These are phyloP conservation scores for Tanytarsus gracilentus DNA, from an alignment of 2,888 invertebrate genomes.

Conservation along the genomic window DNA sequence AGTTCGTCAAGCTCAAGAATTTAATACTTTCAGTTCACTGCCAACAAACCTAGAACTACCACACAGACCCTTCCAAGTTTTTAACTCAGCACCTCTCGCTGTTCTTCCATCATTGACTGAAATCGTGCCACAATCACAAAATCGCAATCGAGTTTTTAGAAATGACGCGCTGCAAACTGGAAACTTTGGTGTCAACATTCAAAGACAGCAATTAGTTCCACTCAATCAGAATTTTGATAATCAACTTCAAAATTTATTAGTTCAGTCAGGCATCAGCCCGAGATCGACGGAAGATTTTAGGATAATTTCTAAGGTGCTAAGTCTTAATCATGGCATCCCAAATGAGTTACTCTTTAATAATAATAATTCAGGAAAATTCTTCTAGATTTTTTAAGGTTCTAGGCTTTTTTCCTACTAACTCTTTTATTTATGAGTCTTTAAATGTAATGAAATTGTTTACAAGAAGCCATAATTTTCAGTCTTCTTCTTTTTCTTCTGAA, in stretches of 20 bases:
- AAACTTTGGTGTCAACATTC: constrained; percentile 54
- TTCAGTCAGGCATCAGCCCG: constrained; percentile 55
- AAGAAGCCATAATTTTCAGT: background rate
- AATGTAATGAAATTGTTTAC: background rate
- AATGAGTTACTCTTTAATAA: no score
- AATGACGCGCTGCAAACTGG: constrained; percentile 50
- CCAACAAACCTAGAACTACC: constrained; percentile 36
- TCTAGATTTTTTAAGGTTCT: background rate
- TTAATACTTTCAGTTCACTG: constrained; percentile 32
- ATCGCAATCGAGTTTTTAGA: constrained; percentile 45
- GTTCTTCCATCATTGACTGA: constrained; percentile 26
- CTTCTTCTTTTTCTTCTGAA: background rate
- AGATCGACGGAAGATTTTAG: constrained; percentile 64
- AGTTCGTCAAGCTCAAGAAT: constrained; percentile 35
- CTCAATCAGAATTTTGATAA: constrained; percentile 31
- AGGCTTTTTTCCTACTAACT: background rate
- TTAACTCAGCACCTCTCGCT: constrained; percentile 33
- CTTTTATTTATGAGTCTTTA: no score
- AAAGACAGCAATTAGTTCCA: constrained; percentile 34
- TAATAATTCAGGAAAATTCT: constrained; percentile 6
- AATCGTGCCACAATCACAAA: constrained; percentile 32
- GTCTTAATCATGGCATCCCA: constrained; percentile 64
- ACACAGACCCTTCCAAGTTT: constrained; percentile 36
- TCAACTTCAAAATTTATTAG: constrained; percentile 56
- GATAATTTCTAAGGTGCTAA: constrained; percentile 71